Conservation (phyloP, 2,888 invertebrate species). For the Muscina levida region DNA sequence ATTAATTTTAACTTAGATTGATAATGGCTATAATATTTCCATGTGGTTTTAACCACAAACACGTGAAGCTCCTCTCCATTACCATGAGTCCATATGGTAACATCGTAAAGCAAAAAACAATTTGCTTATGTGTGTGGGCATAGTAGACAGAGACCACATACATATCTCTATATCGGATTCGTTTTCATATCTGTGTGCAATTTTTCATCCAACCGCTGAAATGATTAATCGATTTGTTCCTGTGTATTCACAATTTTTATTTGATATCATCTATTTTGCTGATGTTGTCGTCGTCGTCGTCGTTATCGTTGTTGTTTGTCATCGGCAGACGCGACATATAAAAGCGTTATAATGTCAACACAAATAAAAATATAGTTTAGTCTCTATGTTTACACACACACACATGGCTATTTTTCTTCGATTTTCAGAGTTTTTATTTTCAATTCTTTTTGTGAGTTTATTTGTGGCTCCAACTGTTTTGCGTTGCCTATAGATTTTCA, state of each 20-base stretch:
- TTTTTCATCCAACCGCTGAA: constrained; percentile 51
- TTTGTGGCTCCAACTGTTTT: not conserved
- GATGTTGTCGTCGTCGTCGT: not conserved
- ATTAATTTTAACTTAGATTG: constrained; percentile 34
- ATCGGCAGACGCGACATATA: constrained; percentile 25
- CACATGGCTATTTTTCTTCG: constrained; percentile 15
- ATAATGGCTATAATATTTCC: constrained; percentile 15
- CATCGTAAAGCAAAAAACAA: too few relatives aligned
- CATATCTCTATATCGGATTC: not conserved
- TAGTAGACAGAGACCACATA: too few relatives aligned
- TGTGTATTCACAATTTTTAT: constrained; percentile 55
- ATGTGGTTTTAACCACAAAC: not conserved
- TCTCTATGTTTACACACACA: not conserved
- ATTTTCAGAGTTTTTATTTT: not conserved
- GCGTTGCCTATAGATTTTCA: constrained; percentile 42
- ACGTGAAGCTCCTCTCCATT: not conserved
- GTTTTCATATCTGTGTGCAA: too few relatives aligned
- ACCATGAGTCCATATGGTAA: not conserved
- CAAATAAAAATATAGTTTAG: constrained; percentile 22
- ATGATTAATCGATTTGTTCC: constrained; percentile 69
- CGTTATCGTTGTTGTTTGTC: constrained; percentile 20
- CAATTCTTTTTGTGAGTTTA: not conserved
- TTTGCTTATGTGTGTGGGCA: constrained; percentile 4
- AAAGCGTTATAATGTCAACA: constrained; percentile 54
- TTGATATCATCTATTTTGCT: constrained; percentile 51